phyloP scores from a whole-genome alignment of 1,140 invertebrate species.

The Nasonia giraulti region DNA sequence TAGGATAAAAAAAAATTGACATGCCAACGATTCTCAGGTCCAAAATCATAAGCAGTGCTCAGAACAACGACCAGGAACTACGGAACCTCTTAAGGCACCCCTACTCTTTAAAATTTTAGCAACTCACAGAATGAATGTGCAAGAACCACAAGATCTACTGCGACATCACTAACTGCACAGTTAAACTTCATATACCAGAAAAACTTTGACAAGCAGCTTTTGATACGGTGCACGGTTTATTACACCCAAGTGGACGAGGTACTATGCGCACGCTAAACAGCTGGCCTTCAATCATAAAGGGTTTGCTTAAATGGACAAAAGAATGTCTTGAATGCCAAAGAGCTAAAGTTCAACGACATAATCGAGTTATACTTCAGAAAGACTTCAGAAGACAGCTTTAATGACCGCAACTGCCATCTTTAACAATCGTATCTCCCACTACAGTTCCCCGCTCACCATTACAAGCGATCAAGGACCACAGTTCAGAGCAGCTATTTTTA shows the following conservation, averaged over 20 bases:
- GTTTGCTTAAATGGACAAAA: not conserved
- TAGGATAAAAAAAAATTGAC: not conserved
- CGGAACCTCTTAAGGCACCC: not conserved
- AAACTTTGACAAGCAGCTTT: slow-evolving; percentile 2
- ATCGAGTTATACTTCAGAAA: too few species aligned
- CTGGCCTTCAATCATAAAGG: slow-evolving; percentile 30
- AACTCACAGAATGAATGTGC: not conserved
- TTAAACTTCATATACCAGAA: slow-evolving; percentile 27
- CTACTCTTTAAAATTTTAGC: not conserved
- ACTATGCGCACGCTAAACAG: not conserved
- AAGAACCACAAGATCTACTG: not conserved
- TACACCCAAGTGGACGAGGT: slow-evolving; percentile 39
- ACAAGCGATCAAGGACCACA: not conserved
- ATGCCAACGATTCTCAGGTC: not conserved
- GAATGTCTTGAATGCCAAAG: slow-evolving; percentile 36
- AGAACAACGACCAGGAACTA: not conserved
- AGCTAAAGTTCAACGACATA: too few species aligned
- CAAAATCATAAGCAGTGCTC: not conserved
- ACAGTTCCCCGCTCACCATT: not conserved
- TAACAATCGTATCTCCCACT: not conserved
- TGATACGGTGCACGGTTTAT: slow-evolving; percentile 1
- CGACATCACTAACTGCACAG: not conserved
- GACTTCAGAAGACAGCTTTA: not conserved
- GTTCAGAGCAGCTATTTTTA: not conserved
- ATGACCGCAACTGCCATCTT: not conserved